Evolutionary conservation across 2,113 vertebrate genomes (phyloP), one percentile per base, ranked within the genome.

Genomic region (Stegastes partitus): DNA sequence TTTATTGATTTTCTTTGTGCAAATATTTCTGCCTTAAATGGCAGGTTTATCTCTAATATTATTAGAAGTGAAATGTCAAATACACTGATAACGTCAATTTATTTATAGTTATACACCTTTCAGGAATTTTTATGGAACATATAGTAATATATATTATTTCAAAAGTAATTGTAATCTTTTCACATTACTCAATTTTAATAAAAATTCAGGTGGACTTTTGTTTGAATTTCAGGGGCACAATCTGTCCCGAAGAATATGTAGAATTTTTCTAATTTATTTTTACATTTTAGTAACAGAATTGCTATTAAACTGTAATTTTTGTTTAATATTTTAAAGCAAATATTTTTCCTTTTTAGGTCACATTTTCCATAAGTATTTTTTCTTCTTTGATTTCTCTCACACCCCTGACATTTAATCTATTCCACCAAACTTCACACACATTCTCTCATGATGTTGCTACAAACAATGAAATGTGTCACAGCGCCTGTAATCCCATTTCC

Each of bases 371-470:
- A 9, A 34, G 10, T 2, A 7, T 34, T 15, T n/a, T 15, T 4
- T 42, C 14, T 42, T 42, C 11, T 15, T 42, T 42, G 39, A 42
- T 15, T 55, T 45, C 19, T 15, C 58, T 45, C 15, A 34, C 63
- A 23, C n/a, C 6, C 14, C 39, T 11, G n/a, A 45, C 50, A 44
- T 68, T 54, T 37, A 15, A 39, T 67, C 62, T 10, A 44, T 56
- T 53, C 15, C 11, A 23, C 55, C 26, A 50, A 31, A 68, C 26
- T 31, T 56, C 72, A 70, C 68, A 75, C 45, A 73, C 51, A 64
- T 82, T 71, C 37, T 59, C n/a, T 45, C 39, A 23, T 28, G 39
- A 54, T 77, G 74, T 45, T 69, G 15, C 25, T 64, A 71, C 19
- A 62, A 51, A 56, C 26, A 58, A 47, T 25, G 15, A 47, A 68